phyloP scores from a whole-genome alignment of 2,888 invertebrate genomes.

The Resseliella maxima region DNA sequence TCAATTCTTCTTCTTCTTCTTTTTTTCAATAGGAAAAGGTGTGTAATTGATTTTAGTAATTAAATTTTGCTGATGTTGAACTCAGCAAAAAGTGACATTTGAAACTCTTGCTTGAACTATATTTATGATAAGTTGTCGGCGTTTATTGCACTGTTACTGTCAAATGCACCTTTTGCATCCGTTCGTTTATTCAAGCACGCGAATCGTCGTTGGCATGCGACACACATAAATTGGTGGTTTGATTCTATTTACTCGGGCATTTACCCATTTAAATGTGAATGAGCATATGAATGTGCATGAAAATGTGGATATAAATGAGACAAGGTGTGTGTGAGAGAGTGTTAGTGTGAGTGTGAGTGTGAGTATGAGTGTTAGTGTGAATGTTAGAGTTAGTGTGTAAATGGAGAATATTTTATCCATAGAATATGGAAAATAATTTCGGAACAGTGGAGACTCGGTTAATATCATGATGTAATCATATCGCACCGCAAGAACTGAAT shows the following conservation, averaged over 20 bases:
- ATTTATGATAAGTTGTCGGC: conserved; percentile 44
- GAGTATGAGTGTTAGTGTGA: neutral
- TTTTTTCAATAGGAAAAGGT: too few species aligned
- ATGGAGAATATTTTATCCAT: neutral
- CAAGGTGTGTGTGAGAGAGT: too few species aligned
- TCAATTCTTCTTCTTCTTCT: neutral
- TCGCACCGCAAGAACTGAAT: conserved; percentile 4
- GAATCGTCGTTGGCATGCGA: neutral
- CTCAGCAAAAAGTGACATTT: neutral
- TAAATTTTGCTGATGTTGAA: neutral
- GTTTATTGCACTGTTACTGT: neutral
- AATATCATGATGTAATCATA: conserved; percentile 36
- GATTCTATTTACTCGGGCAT: neutral
- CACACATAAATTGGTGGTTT: conserved; percentile 25
- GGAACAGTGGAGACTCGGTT: neutral
- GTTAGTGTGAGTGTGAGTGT: neutral
- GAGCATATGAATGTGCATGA: too few species aligned
- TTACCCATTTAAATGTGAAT: neutral
- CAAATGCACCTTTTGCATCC: conserved; percentile 30
- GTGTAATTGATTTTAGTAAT: neutral
- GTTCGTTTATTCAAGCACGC: neutral
- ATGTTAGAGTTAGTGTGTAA: neutral
- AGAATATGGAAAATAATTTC: conserved; percentile 39
- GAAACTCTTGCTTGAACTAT: neutral
- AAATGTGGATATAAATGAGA: too few species aligned